A percentile compares a stretch with the other conserved stretches of the same genome.
Evolutionary conservation across 2,888 invertebrate genomes (phyloP).

Genomic region (Morpho helenor): DNA sequence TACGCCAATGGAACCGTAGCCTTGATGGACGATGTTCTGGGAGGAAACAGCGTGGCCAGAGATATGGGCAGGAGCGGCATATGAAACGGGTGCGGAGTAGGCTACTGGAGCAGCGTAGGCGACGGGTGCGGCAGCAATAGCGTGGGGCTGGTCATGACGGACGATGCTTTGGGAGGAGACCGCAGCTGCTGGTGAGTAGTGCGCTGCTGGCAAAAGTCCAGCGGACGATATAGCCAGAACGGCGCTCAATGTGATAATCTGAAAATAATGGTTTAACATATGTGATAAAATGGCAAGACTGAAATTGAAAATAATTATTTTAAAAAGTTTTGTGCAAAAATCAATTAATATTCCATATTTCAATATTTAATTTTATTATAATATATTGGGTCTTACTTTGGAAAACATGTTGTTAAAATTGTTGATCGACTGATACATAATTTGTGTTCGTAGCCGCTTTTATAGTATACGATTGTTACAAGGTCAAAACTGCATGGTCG

Average conservation of each 20-base stretch:
- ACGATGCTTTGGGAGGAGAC: constrained; percentile 63
- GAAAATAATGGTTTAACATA: not conserved
- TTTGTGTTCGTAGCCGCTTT: constrained; percentile 1
- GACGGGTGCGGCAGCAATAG: constrained; percentile 31
- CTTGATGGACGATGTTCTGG: constrained; percentile 48
- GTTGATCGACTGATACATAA: constrained; percentile 8
- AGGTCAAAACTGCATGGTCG: constrained; percentile 7
- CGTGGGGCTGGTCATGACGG: constrained; percentile 39
- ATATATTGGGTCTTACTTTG: constrained; percentile 47
- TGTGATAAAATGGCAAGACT: no score
- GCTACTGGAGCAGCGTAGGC: constrained; percentile 33
- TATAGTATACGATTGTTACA: constrained; percentile 6
- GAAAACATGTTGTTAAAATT: constrained; percentile 49
- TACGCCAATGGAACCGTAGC: constrained; percentile 35
- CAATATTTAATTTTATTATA: no score
- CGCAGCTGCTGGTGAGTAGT: constrained; percentile 54
- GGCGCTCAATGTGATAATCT: constrained; percentile 43
- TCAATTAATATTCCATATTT: no score
- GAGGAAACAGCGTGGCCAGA: constrained; percentile 46
- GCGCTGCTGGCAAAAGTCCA: constrained; percentile 52
- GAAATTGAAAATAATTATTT: no score
- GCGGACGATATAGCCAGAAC: constrained; percentile 60
- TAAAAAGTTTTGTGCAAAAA: no score
- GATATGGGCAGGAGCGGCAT: constrained; percentile 48
- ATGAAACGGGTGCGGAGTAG: constrained; percentile 19